A percentile compares a stretch with the other conserved stretches of the same genome.
These are phyloP conservation scores for Erythrolamprus reginae DNA, from an alignment of 2,113 vertebrate genomes.

Conservation along the genomic window DNA sequence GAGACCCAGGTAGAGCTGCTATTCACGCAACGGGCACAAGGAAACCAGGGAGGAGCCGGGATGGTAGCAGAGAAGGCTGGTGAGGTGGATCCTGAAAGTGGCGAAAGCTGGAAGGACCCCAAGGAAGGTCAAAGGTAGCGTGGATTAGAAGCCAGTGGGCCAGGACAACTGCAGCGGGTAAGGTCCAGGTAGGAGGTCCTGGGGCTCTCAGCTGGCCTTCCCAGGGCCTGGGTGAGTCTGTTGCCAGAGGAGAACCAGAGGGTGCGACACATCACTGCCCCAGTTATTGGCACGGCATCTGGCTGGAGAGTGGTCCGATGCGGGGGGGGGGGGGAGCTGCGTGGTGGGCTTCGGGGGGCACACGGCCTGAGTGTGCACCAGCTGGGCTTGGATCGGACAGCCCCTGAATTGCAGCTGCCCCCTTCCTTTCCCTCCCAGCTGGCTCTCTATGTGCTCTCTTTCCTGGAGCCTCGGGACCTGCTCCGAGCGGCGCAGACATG, in stretches of 20 bases:
- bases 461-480: conserved; percentile 58
- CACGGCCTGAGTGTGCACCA: neutral
- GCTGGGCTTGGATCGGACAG: neutral
- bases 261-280: neutral
- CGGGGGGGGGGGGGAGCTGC: neutral
- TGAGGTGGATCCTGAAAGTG: neutral
- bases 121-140: neutral
- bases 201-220: neutral
- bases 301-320: neutral
- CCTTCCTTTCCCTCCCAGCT: neutral
- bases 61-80: neutral
- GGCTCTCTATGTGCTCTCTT: conserved; percentile 50
- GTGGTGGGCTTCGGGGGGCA: neutral
- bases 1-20: neutral
- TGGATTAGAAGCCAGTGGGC: neutral
- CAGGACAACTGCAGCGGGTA: neutral
- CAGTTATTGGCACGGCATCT: neutral
- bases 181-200: neutral
- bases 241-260: neutral
- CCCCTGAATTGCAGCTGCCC: fast-evolving
- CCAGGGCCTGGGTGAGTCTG: too few relatives aligned
- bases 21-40: neutral
- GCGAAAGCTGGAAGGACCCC: neutral
- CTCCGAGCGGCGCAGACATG: conserved; percentile 53
- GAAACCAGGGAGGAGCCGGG: neutral